These are phyloP conservation scores for Heterotis niloticus DNA, from an alignment of 2,113 vertebrate species.

Conservation along the genomic window DNA sequence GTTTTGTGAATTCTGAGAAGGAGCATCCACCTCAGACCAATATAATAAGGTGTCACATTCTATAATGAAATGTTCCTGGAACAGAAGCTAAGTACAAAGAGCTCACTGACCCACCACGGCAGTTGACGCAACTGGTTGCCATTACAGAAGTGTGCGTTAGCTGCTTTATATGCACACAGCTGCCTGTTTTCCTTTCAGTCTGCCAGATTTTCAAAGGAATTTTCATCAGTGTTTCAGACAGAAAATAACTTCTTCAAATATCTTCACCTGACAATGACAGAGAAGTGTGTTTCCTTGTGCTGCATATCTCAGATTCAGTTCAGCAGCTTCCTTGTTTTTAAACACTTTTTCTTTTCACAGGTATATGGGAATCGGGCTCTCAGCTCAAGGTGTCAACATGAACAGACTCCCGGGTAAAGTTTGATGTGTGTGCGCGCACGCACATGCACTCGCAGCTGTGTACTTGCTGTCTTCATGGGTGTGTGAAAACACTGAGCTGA, in stretches of 20 bases:
- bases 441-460: too few species aligned
- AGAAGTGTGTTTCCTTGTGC: constrained; percentile 32
- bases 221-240: background rate
- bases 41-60: too few species aligned
- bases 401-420: constrained; percentile 94
- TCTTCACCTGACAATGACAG: background rate
- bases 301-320: background rate
- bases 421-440: background rate
- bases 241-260: background rate
- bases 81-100: too few species aligned
- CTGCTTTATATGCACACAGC: background rate
- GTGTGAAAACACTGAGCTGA: background rate
- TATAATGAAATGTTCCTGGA: too few species aligned
- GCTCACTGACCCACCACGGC: background rate
- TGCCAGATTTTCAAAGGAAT: background rate
- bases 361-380: constrained; percentile 99
- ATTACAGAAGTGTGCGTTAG: background rate
- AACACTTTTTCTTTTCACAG: constrained; percentile 58
- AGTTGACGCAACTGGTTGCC: too few species aligned
- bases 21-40: too few species aligned
- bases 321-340: background rate
- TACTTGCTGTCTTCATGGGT: background rate
- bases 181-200: background rate
- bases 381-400: constrained; percentile 98
- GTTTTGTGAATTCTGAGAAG: too few species aligned